Base-by-base conservation (phyloP, 2,888 invertebrate species). In the Muscina levida region DNA sequence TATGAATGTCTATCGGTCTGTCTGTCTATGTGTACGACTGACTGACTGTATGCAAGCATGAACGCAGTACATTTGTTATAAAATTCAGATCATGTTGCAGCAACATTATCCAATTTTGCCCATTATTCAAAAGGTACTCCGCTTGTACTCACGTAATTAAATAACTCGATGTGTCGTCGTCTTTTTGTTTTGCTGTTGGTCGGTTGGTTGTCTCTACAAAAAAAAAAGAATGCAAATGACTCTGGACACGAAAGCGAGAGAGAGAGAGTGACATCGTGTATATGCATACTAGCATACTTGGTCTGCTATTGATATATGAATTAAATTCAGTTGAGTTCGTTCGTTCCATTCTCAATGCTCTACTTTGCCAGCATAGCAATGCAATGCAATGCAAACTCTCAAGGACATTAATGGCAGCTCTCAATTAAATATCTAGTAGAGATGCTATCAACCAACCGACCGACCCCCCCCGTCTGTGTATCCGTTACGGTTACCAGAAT, bases 81-180 rank as follows among this genome's bases (percentile, higher is more conserved):
- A 81, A 81, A 81, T 81, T 77, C 81, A 81, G 81, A 81, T 81
- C 81, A 81, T 81, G 81, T 81, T 81, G 77, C 77, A 75, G 75
- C 67, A 81, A 77, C 81, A 81, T 81, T 81, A 81, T 81, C 74
- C 74, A 81, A 81, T 81, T 74, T 80, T 76, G 10, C 62, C 62
- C 39, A 39, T 62, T 42, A 39, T 39, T 13, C 2, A 37, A 19
- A 6, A 17, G 51, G 62, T 42, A 62, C 62, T 15, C 15, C 46
- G 15, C 59, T 56, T 78, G 59, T 46, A 31, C 31, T 31, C 31
- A 31, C 31, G 51, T 51, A 53, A 53, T 24, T 22, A 53, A 53
- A 53, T 17, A 51, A 42, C 19, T 37, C 11, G 31, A 42, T 59
- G 11, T 31, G 31, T 31, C 31, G 31, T 31, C 31, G 3, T 31